Conservation (phyloP, 2,113 vertebrate species). For the Oryzias javanicus region DNA sequence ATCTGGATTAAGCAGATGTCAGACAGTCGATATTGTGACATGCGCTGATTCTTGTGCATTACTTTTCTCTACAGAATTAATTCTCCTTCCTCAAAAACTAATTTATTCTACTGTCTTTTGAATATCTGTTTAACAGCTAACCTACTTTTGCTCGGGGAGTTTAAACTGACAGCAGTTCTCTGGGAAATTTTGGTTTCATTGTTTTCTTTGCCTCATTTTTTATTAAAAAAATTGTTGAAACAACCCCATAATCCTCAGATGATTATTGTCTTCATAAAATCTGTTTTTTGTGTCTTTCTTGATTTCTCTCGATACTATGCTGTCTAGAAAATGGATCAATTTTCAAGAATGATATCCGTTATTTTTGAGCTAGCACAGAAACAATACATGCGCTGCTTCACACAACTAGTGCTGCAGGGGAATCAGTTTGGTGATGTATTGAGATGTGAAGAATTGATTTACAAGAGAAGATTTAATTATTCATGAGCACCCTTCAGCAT, state of each 20-base stretch:
- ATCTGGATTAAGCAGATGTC: no score
- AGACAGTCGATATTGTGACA: no score
- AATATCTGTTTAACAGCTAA: slow-evolving; percentile 14
- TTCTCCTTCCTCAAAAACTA: slow-evolving; percentile 15
- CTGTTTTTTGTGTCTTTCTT: slow-evolving; percentile 6
- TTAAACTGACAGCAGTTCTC: slow-evolving; percentile 12
- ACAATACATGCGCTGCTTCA: slow-evolving; percentile 11
- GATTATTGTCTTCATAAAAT: slow-evolving; percentile 3
- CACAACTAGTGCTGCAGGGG: slow-evolving; percentile 1
- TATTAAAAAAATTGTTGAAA: slow-evolving; percentile 31
- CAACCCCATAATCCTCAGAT: slow-evolving; percentile 17
- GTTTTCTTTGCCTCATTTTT: slow-evolving; percentile 19
- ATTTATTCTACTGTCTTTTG: slow-evolving; percentile 7
- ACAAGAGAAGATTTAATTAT: no score
- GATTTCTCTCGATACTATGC: slow-evolving; percentile 8
- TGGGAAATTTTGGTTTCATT: slow-evolving; percentile 14
- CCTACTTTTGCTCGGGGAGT: slow-evolving; percentile 13
- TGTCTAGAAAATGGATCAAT: neutral
- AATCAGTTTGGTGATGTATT: no score
- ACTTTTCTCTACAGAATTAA: neutral
- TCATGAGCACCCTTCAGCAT: no score
- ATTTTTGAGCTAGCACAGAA: slow-evolving; percentile 1
- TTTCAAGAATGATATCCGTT: slow-evolving; percentile 7
- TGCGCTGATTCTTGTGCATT: no score
- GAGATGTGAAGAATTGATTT: no score